Conservation (phyloP, 2,113 vertebrate species). For the Glareola pratincola region DNA sequence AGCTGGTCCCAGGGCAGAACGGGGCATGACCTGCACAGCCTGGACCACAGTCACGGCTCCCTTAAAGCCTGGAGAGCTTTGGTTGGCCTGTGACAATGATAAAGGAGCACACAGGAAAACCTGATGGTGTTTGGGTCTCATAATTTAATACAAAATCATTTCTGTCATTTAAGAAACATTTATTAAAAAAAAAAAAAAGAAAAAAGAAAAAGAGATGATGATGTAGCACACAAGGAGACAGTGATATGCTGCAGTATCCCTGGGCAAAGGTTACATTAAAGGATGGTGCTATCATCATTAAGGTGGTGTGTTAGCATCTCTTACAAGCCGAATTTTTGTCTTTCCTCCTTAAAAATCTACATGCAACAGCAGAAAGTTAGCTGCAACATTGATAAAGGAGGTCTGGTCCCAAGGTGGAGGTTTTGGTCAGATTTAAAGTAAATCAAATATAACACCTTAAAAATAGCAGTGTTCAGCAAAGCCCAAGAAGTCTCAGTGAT, state of each 20-base stretch:
- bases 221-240: background rate
- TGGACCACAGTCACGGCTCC: background rate
- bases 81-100: background rate
- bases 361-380: background rate
- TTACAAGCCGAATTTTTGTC: background rate
- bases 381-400: constrained; percentile 18
- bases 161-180: constrained; percentile 19
- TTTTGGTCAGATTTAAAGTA: constrained; percentile 33
- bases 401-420: background rate
- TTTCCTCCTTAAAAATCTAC: constrained; percentile 7
- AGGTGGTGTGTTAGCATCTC: background rate
- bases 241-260: background rate
- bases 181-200: background rate
- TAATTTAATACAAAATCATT: constrained; percentile 11
- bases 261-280: background rate
- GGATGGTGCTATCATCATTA: background rate
- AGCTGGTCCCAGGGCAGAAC: background rate
- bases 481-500: background rate
- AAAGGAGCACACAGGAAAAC: background rate
- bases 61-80: background rate
- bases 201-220: background rate
- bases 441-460: constrained; percentile 48
- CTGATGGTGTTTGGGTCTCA: background rate
- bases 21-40: background rate
- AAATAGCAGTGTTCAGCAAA: constrained; percentile 37